Base-by-base conservation (phyloP, 2,888 invertebrate genomes). In the Galeopsomyia nigrocyanea region DNA sequence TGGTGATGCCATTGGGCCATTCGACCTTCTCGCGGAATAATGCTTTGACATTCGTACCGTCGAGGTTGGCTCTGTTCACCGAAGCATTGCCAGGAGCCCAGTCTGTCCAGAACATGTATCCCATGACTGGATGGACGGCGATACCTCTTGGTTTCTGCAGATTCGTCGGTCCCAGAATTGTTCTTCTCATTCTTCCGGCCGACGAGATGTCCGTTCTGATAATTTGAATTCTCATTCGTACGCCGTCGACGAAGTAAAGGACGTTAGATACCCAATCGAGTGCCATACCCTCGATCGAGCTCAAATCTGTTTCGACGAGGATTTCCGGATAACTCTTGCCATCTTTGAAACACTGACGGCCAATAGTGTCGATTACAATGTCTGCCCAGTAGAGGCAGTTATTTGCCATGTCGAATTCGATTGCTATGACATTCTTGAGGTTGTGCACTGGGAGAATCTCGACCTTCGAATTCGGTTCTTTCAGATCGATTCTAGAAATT, bases 321-420 rank as follows among this genome's bases (percentile, higher is more conserved):
- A 92, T 89, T 84, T 95, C 94, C 5, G 91, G 90, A 10, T 87
- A 87, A 53, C 89, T 89, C 0, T 88, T 90, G 7, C 93, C 93
- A 79, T 92, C 90, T 21, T 83, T 82, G 78, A 95, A 90, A 82
- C 94, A 94, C 79, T 94, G 93, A 17, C 94, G 88, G 73, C 91
- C 92, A 75, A 96, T 95, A 22, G 91, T 92, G 79, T 95, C 94
- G 10, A 91, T 87, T 65, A 92, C 91, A 73, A 94, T 94, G 82
- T 96, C 96, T 1, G 95, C 95, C 94, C 95, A 97, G 84, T 93
- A 97, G 0, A 97, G 89, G 82, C 95, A 95, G 81, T 95, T 95
- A 78, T 93, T 92, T 74, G 89, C 90, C 87, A 95, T 89, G 83
- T 97, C 95, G 82, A 93, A 97, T 82, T 96, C 96, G 19, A 96